phyloP scores from a whole-genome alignment of 2,888 invertebrate genomes.

The Leptinotarsa rubiginosa region DNA sequence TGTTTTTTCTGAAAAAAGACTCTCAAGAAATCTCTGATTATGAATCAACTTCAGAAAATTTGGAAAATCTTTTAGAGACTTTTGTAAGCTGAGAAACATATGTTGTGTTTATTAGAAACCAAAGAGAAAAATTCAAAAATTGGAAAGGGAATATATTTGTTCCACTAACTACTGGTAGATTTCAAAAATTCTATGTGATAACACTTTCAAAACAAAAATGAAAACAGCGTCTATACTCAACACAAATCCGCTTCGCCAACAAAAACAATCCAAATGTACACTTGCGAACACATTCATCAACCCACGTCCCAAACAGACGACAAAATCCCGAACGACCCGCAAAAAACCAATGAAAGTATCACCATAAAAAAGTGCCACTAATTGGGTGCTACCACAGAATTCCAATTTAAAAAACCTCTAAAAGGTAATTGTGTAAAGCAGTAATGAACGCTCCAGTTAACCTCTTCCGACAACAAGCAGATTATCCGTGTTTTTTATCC shows the following conservation, averaged over 20 bases:
- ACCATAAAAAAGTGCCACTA: slow-evolving; percentile 47
- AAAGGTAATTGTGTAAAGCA: slow-evolving; percentile 51
- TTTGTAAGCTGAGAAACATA: too few species aligned
- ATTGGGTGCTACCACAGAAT: slow-evolving; percentile 54
- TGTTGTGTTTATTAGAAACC: too few species aligned
- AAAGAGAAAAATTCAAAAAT: too few species aligned
- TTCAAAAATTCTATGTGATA: not conserved
- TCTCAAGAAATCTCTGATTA: too few species aligned
- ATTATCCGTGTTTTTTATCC: slow-evolving; percentile 35
- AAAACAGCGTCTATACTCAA: not conserved
- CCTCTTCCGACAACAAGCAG: slow-evolving; percentile 24
- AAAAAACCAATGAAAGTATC: slow-evolving; percentile 41
- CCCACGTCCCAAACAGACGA: slow-evolving; percentile 17
- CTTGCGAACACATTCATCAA: slow-evolving; percentile 24
- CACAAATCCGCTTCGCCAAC: not conserved
- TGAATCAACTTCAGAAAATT: too few species aligned
- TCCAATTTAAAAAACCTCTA: slow-evolving; percentile 57
- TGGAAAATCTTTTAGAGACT: too few species aligned
- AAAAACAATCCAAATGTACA: slow-evolving; percentile 13
- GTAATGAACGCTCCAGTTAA: slow-evolving; percentile 24
- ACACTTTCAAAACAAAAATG: not conserved
- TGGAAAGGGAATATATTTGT: too few species aligned
- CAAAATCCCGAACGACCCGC: slow-evolving; percentile 35
- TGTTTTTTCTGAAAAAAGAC: too few species aligned
- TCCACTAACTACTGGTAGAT: too few species aligned